Evolutionary conservation across 2,113 vertebrate genomes (phyloP).

Genomic region (mouse (Mus musculus)): DNA sequence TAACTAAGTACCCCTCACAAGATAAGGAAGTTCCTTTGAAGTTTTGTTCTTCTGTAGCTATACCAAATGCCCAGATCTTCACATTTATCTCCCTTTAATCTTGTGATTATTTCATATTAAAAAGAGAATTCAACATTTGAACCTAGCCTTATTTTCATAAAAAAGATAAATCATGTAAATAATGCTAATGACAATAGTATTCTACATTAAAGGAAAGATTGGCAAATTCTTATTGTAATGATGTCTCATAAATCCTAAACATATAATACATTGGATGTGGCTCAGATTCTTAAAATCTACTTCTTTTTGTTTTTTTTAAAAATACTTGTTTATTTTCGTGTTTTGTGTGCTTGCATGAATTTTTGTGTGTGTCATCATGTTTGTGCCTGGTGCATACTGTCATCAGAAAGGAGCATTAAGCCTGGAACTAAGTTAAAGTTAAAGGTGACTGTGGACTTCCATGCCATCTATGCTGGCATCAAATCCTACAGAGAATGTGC

Average conservation of each 20-base stretch:
- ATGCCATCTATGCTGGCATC: not conserved
- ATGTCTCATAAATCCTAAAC: not conserved
- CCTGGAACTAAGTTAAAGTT: not conserved
- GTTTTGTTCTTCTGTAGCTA: not conserved
- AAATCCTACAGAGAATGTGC: too few species aligned
- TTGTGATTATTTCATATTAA: not conserved
- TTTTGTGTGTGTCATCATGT: not conserved
- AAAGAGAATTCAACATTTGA: not conserved
- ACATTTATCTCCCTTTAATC: not conserved
- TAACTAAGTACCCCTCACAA: not conserved
- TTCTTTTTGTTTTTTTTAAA: too few species aligned
- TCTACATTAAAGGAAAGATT: not conserved
- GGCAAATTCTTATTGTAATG: not conserved
- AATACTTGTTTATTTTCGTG: not conserved
- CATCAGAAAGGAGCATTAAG: not conserved
- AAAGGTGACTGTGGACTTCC: not conserved
- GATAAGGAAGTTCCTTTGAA: too few species aligned
- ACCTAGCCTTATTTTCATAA: not conserved
- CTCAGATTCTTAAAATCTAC: not conserved
- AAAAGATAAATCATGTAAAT: not conserved
- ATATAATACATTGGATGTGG: not conserved
- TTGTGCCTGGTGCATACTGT: not conserved
- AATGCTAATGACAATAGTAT: not conserved
- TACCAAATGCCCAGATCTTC: not conserved
- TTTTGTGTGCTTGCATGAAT: not conserved